Percentiles rank a stretch among this genome's conserved stretches.
These are phyloP conservation scores for Acleris holmiana DNA, from an alignment of 2,888 invertebrate genomes.

Conservation along the genomic window DNA sequence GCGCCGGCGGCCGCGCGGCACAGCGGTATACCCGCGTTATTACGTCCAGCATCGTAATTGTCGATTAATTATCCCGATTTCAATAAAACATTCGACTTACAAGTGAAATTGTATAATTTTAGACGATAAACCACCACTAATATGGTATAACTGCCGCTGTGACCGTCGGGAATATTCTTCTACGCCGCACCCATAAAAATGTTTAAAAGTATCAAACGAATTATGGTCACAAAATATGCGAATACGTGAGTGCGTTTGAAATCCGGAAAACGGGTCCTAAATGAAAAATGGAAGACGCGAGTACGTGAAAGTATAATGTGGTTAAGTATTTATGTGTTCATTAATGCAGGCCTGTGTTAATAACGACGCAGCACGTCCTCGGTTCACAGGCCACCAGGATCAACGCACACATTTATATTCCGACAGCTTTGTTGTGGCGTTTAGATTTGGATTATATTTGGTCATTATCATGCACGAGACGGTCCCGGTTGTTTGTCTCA, in stretches of 20 bases:
- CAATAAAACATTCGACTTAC: constrained; percentile 80
- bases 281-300: constrained; percentile 42
- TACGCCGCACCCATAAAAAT: constrained; percentile 65
- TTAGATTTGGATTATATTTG: constrained; percentile 83
- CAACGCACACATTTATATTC: constrained; percentile 77
- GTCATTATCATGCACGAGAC: constrained; percentile 78
- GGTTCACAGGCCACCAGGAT: constrained; percentile 79
- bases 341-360: constrained; percentile 79
- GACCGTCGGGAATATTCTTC: constrained; percentile 60
- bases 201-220: constrained; percentile 57
- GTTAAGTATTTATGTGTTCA: constrained; percentile 72
- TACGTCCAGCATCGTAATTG: constrained; percentile 81
- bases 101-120: constrained; percentile 79
- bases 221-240: constrained; percentile 61
- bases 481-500: constrained; percentile 68
- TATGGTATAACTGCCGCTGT: constrained; percentile 72
- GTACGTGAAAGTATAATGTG: constrained; percentile 62
- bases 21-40: constrained; percentile 77
- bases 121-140: constrained; percentile 71
- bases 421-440: constrained; percentile 70
- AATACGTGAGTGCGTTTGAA: constrained; percentile 54
- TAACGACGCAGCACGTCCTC: constrained; percentile 80
- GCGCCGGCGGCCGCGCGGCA: constrained; percentile 61
- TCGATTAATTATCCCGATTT: constrained; percentile 81
- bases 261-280: constrained; percentile 48